Percentiles rank a stretch among this genome's conserved stretches.
Evolutionary conservation across 2,888 invertebrate genomes (phyloP).

Genomic region (Saturnia japonica): DNA sequence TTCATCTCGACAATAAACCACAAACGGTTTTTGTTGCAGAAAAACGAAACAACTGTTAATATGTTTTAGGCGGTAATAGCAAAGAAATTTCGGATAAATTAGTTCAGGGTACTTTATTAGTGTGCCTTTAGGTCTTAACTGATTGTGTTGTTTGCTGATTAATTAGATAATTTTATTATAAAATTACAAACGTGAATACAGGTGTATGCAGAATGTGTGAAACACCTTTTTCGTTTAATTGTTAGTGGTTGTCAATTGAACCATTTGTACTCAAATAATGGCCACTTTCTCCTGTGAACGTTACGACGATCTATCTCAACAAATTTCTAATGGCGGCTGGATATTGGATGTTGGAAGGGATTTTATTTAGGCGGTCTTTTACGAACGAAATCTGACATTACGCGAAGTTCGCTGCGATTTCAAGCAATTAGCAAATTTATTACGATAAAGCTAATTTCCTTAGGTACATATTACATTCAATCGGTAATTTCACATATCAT

Average conservation of each 20-base stretch:
- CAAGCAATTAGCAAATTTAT: constrained; percentile 19
- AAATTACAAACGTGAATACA: too few relatives aligned
- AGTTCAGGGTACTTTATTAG: too few relatives aligned
- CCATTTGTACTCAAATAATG: constrained; percentile 38
- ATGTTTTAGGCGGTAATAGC: too few relatives aligned
- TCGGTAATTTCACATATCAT: not conserved
- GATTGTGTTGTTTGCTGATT: too few relatives aligned
- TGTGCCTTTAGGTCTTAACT: too few relatives aligned
- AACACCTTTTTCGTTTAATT: constrained; percentile 31
- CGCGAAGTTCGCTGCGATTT: constrained; percentile 17
- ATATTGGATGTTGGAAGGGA: constrained; percentile 28
- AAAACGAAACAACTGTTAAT: too few relatives aligned
- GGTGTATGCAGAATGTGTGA: too few relatives aligned
- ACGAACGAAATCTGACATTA: constrained; percentile 19
- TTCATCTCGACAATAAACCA: too few relatives aligned
- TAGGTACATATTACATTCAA: too few relatives aligned
- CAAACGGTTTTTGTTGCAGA: too few relatives aligned
- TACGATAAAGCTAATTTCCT: constrained; percentile 20
- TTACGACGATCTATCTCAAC: constrained; percentile 36
- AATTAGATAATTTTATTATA: too few relatives aligned
- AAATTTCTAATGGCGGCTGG: constrained; percentile 37
- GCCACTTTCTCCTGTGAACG: constrained; percentile 34
- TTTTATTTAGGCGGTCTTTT: constrained; percentile 23
- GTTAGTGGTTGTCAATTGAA: constrained; percentile 35
- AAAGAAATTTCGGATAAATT: too few relatives aligned